Evolutionary conservation across 2,113 vertebrate species (phyloP), one percentile per base, ranked within the genome.

Genomic region (Eidolon helvum): DNA sequence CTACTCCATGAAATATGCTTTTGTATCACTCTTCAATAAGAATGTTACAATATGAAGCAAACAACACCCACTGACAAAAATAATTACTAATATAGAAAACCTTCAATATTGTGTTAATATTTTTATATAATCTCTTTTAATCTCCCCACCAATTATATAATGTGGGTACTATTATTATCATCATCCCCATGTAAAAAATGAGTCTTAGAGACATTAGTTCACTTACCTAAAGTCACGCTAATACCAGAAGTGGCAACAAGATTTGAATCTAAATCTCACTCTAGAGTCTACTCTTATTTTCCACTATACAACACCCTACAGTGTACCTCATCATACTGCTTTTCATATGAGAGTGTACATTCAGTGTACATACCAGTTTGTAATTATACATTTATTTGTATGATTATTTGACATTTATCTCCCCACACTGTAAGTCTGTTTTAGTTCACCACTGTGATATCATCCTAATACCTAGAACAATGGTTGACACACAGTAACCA

Each of bases 91-190:
- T n/a, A 87, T 2, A 90, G 18, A 78, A 3, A 63, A 5, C 6
- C 28, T 86, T 80, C 3, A 79, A 38, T 35, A 86, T 50, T 75
- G 35, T 66, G 11, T 26, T 90, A 80, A 50, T 86, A 72, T 43
- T 92, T 92, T 93, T 86, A 72, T 15, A 85, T 66, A 22, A 84
- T 90, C 61, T 40, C 59, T 94, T 87, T 83, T 40, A 79, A 92
- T 89, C 40, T 80, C 57, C 5, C 66, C 3, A 57, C 8, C 26
- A 84, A 94, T 6, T 19, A 59, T 22, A 50, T 30, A 87, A 91
- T 18, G 75, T 63, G 89, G 11, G 45, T 48, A 83, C 63, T 57
- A 87, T 40, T 92, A 83, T 30, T 40, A 66, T n/a, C 69, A 38
- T 45, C n/a, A n/a, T 61, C 48, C 55, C 19, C 24, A 30, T 35